Percentiles rank a stretch among this genome's conserved stretches.
phyloP scores from a whole-genome alignment of 2,113 vertebrate genomes.

The Rhabdornis inornatus region DNA sequence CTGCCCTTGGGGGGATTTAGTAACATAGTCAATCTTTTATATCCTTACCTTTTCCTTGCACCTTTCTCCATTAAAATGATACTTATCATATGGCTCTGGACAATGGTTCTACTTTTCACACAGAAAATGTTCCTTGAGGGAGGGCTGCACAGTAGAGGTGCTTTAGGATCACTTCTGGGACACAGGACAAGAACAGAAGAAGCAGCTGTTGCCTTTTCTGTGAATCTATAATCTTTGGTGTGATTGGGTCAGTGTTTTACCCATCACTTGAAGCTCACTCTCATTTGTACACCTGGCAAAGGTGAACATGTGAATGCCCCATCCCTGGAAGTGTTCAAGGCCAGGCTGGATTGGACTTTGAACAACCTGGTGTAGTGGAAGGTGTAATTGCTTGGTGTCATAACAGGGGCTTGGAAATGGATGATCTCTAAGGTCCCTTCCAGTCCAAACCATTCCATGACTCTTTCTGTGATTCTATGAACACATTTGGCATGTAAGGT shows the following conservation, averaged over 20 bases:
- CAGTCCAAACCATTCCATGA: not conserved
- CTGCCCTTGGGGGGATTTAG: not conserved
- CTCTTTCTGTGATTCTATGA: not conserved
- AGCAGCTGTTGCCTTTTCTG: not conserved
- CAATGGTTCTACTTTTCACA: not conserved
- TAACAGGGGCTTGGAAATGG: not conserved
- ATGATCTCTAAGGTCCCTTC: not conserved
- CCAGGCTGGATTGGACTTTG: not conserved
- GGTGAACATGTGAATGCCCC: not conserved
- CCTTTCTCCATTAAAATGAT: not conserved
- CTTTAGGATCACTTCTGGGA: not conserved
- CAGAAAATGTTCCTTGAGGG: not conserved
- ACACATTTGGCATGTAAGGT: no score
- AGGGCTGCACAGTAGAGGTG: not conserved
- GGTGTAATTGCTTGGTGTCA: not conserved
- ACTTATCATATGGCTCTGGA: not conserved
- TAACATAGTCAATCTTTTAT: not conserved
- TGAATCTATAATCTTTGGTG: not conserved
- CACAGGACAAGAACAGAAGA: not conserved
- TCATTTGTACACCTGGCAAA: not conserved
- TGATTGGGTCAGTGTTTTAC: not conserved
- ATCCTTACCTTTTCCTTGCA: not conserved
- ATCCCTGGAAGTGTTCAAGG: not conserved
- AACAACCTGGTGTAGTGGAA: not conserved
- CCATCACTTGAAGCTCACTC: not conserved